A percentile compares a stretch with the other conserved stretches of the same genome.
phyloP scores from a whole-genome alignment of 2,888 invertebrate species.

The Aphrophora alni region DNA sequence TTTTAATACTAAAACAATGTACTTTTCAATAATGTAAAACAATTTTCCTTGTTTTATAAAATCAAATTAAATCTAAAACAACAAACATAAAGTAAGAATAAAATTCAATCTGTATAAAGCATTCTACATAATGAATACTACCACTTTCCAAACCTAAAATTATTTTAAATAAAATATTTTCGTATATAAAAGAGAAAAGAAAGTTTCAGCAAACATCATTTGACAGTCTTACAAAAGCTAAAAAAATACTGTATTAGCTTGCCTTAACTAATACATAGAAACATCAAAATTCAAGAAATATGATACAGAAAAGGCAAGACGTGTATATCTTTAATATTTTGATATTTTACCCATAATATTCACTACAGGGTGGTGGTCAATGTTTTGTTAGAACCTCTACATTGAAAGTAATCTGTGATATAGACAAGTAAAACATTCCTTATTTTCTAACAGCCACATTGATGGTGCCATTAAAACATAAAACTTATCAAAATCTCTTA shows the following conservation, averaged over 20 bases:
- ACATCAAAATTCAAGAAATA: neutral
- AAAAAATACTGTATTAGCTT: neutral
- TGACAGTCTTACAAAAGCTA: neutral
- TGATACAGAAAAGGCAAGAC: neutral
- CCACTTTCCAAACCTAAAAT: too few relatives aligned
- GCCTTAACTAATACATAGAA: neutral
- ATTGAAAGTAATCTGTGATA: neutral
- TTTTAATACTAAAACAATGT: neutral
- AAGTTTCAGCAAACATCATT: neutral
- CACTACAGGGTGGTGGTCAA: neutral
- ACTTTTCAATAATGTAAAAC: neutral
- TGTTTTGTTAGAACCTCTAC: neutral
- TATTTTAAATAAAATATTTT: neutral
- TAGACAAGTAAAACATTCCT: conserved; percentile 1
- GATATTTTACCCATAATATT: neutral
- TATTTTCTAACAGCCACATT: neutral
- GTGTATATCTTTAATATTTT: neutral
- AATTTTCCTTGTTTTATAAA: neutral
- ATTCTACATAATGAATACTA: neutral
- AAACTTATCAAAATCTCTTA: neutral
- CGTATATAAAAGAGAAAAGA: neutral
- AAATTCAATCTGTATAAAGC: neutral
- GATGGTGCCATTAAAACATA: neutral
- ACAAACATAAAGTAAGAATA: neutral
- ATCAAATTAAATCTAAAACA: neutral